Conservation (phyloP, 2,113 vertebrate genomes). For the Acanthisitta chloris region DNA sequence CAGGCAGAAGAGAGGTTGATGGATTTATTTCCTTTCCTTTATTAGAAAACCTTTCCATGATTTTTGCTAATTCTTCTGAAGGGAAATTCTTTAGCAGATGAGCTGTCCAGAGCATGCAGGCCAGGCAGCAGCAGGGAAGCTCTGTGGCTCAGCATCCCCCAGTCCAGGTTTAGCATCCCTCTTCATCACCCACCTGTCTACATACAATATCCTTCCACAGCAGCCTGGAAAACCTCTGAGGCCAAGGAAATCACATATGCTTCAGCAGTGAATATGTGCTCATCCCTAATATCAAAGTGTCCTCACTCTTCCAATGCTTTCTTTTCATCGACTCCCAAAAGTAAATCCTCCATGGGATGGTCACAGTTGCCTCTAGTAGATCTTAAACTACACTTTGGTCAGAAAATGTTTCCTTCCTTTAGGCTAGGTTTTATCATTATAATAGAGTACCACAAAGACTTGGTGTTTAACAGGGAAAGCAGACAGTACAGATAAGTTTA, state of each 20-base stretch:
- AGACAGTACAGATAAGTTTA: not conserved
- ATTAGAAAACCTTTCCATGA: not conserved
- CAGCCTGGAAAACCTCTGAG: not conserved
- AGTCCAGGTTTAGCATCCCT: not conserved
- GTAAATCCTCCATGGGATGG: not conserved
- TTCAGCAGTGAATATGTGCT: not conserved
- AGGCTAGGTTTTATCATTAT: not conserved
- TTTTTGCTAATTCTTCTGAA: not conserved
- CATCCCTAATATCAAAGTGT: not conserved
- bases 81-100: not conserved
- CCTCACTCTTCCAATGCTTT: not conserved
- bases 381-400: not conserved
- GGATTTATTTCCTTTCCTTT: not conserved
- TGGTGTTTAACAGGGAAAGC: not conserved
- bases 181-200: not conserved
- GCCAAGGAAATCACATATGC: rapidly evolving
- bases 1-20: not conserved
- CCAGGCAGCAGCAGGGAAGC: rapidly evolving
- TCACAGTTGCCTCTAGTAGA: not conserved
- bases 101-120: not conserved
- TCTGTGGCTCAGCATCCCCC: not conserved
- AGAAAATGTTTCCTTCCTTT: not conserved
- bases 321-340: not conserved
- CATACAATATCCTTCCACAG: not conserved
- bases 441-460: not conserved